Conservation (phyloP, 2,113 vertebrate species). For the Cavia porcellus region DNA sequence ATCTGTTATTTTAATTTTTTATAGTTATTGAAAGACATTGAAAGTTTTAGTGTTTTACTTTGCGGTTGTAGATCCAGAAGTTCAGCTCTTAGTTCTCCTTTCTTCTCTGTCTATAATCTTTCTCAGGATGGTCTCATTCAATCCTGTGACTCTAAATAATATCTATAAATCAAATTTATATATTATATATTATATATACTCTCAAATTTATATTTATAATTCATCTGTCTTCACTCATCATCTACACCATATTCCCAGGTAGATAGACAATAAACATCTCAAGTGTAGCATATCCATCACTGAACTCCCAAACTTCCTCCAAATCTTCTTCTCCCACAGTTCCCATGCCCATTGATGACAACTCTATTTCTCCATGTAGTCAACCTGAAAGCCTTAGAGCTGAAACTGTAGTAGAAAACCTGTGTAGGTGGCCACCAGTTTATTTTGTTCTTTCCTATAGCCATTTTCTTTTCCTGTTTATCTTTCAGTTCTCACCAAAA, state of each 20-base stretch:
- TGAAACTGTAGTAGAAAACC: neutral
- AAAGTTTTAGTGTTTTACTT: neutral
- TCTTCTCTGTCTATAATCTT: neutral
- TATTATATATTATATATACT: neutral
- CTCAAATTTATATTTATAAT: neutral
- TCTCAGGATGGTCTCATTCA: neutral
- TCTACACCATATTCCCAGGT: neutral
- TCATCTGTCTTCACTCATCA: neutral
- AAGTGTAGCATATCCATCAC: neutral
- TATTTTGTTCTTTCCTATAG: neutral
- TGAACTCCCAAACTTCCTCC: neutral
- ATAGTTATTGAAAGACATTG: neutral
- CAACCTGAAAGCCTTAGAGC: neutral
- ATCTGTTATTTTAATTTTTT: neutral
- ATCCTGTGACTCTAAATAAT: neutral
- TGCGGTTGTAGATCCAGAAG: neutral
- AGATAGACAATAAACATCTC: neutral
- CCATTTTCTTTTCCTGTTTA: neutral
- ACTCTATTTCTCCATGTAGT: neutral
- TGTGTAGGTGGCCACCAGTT: neutral
- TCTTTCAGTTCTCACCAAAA: neutral
- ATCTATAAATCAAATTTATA: neutral
- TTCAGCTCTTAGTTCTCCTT: neutral
- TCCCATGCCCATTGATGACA: neutral
- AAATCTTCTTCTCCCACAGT: neutral